Percentiles rank a stretch among this genome's conserved stretches.
These are phyloP conservation scores for Enteromius mattozi DNA, from an alignment of 2,797 vertebrate genomes.

Conservation along the genomic window DNA sequence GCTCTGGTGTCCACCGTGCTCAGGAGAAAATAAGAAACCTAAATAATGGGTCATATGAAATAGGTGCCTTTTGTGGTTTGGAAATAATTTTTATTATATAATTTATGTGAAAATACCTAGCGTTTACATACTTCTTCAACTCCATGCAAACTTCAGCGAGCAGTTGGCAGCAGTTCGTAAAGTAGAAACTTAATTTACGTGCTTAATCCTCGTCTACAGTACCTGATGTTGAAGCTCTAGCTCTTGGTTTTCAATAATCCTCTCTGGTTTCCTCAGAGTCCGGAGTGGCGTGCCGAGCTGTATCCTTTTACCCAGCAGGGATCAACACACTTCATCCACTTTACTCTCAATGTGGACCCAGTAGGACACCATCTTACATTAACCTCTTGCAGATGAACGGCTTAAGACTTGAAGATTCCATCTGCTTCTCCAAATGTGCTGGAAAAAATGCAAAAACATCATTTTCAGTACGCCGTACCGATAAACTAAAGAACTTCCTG, in stretches of 20 bases:
- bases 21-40: not conserved
- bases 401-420: constrained; percentile 38
- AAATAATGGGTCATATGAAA: not conserved
- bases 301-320: constrained; percentile 56
- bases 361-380: constrained; percentile 34
- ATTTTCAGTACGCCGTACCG: not conserved
- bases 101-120: not conserved
- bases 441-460: not conserved
- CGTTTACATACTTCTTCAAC: not conserved
- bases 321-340: constrained; percentile 45
- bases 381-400: constrained; percentile 18
- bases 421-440: constrained; percentile 31
- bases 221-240: constrained; percentile 50
- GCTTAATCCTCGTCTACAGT: constrained; percentile 42
- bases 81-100: not conserved
- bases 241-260: constrained; percentile 53
- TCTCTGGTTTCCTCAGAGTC: constrained; percentile 39
- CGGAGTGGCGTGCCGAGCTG: constrained; percentile 41
- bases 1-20: not conserved
- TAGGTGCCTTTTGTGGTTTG: not conserved
- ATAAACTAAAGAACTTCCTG: constrained; percentile 7
- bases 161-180: constrained; percentile 18
- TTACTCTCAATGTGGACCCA: constrained; percentile 44
- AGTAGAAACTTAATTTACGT: constrained; percentile 42
- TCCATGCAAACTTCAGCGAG: constrained; percentile 5